Conservation (phyloP, 1,140 invertebrate genomes). For the Micrasema minimum region DNA sequence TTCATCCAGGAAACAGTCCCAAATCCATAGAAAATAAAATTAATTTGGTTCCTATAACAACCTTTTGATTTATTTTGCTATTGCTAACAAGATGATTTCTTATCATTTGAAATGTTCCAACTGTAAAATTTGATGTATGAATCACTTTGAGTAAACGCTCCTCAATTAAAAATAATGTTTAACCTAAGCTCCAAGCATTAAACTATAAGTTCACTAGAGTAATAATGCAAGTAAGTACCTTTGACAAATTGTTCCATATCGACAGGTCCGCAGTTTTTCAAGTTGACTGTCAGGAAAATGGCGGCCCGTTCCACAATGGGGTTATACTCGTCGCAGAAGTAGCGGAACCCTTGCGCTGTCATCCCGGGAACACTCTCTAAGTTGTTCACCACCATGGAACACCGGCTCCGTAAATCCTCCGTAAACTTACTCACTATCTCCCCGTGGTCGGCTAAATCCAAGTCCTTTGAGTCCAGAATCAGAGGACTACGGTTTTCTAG, state of each 20-base stretch:
- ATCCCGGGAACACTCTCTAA: conserved; percentile 22
- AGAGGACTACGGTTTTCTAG: background rate
- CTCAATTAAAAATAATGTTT: too few species aligned
- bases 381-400: conserved; percentile 13
- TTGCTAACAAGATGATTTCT: too few species aligned
- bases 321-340: conserved; percentile 37
- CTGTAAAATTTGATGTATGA: too few species aligned
- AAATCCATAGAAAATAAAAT: too few species aligned
- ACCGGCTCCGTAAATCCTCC: background rate
- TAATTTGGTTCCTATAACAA: too few species aligned
- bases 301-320: conserved; percentile 10
- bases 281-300: conserved; percentile 34
- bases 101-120: too few species aligned
- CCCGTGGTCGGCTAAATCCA: conserved; percentile 6
- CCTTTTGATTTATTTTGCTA: too few species aligned
- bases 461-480: conserved; percentile 1
- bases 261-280: conserved; percentile 6
- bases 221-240: too few species aligned
- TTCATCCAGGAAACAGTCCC: too few species aligned
- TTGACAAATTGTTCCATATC: background rate
- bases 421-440: conserved; percentile 6
- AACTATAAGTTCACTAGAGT: too few species aligned
- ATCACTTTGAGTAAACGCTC: too few species aligned
- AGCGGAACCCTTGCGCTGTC: conserved; percentile 31
- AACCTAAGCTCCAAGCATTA: too few species aligned